Evolutionary conservation across 1,140 invertebrate genomes (phyloP).

Genomic region (Drosophila hydei): DNA sequence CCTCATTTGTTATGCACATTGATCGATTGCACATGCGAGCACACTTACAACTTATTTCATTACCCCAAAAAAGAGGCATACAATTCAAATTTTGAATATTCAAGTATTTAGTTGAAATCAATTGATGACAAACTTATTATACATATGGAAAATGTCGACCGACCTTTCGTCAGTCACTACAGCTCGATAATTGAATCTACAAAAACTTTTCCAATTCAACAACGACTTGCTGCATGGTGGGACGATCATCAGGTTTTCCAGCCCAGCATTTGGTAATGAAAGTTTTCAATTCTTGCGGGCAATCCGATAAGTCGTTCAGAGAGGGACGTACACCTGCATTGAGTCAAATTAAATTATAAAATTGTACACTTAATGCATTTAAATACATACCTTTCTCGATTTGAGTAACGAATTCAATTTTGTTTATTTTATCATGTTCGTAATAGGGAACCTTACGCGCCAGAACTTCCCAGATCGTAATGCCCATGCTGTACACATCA

Average conservation of each 20-base stretch:
- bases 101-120: too few relatives aligned
- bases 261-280: slow-evolving; percentile 8
- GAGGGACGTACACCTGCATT: slow-evolving; percentile 5
- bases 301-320: background rate
- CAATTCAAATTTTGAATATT: too few relatives aligned
- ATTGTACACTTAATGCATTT: too few relatives aligned
- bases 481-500: slow-evolving; percentile 13
- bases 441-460: background rate
- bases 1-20: slow-evolving; percentile 6
- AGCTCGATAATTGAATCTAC: too few relatives aligned
- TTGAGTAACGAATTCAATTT: background rate
- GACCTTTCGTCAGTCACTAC: too few relatives aligned
- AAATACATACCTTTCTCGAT: background rate
- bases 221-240: background rate
- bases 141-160: too few relatives aligned
- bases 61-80: too few relatives aligned
- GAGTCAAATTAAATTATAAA: too few relatives aligned
- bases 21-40: slow-evolving; percentile 14
- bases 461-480: slow-evolving; percentile 14
- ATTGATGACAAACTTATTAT: too few relatives aligned
- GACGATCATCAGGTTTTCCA: background rate
- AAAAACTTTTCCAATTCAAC: background rate
- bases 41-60: too few relatives aligned
- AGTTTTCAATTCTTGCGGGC: background rate
- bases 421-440: too few relatives aligned